Percentiles rank a stretch among this genome's conserved stretches.
Evolutionary conservation across 2,113 vertebrate species (phyloP).

Genomic region (Atlantisia rogersi): DNA sequence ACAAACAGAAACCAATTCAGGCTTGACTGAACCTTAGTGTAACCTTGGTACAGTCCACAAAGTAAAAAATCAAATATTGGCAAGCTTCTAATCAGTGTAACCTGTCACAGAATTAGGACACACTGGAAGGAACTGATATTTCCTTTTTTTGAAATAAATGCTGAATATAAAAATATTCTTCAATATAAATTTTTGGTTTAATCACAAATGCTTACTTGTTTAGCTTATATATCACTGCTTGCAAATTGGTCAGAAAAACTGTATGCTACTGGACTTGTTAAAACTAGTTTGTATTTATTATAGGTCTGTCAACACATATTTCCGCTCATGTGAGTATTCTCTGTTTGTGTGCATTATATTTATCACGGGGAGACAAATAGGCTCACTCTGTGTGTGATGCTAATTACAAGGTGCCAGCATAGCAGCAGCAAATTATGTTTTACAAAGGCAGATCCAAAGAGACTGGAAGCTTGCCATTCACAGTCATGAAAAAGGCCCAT

Average conservation of each 20-base stretch:
- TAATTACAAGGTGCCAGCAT: conserved; percentile 29
- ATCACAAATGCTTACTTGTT: neutral
- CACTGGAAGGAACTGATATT: neutral
- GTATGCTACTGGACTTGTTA: neutral
- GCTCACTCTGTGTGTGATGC: neutral
- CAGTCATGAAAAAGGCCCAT: neutral
- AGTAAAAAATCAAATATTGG: neutral
- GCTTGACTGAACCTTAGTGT: neutral
- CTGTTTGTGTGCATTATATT: conserved; percentile 15
- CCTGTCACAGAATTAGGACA: neutral
- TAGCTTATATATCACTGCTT: neutral
- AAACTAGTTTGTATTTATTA: conserved; percentile 25
- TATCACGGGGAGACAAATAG: neutral
- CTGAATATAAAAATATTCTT: neutral
- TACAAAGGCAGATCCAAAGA: neutral
- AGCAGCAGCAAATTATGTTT: conserved; percentile 1
- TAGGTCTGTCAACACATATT: neutral
- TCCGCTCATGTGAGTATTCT: neutral
- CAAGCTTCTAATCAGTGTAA: neutral
- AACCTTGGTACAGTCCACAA: neutral
- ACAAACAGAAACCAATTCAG: neutral
- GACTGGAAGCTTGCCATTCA: conserved; percentile 1
- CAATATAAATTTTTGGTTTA: neutral
- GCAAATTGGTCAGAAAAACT: neutral
- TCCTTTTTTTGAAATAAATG: neutral